Evolutionary conservation across 2,113 vertebrate species (phyloP), one percentile per base, ranked within the genome.

Genomic region (Machaerirhynchus nigripectus): DNA sequence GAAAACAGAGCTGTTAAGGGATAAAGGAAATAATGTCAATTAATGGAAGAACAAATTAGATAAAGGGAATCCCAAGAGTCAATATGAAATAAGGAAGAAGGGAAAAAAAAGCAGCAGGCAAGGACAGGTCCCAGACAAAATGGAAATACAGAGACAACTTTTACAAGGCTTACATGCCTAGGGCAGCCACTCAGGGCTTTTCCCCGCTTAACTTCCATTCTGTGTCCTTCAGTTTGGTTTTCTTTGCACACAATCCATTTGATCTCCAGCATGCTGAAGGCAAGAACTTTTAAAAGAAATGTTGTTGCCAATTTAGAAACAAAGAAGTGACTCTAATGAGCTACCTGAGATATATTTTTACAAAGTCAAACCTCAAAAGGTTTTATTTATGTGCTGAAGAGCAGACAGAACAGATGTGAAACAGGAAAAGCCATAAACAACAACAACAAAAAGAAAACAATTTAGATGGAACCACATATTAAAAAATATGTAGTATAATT

Each of bases 281-380:
- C 61, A 44, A 92, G 56, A 95, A 76, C 84, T 94, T 59, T 50
- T 42, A 49, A 78, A 86, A 92, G 78, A 96, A 65, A 50, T 60
- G 31, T 16, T 64, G 46, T 90, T 94, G 79, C 71, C 67, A 90
- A 73, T 69, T 88, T 60, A 44, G 52, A 86, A 82, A 92, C 90
- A 97, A 96, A 95, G 67, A 44, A 78, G 44, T 7, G 15, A 90
- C 35, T 93, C 64, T 94, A 97, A 97, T 10, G 15, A 97, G 88
- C 46, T 96, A 90, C 57, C 84, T 64, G 63, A 88, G 56, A 74
- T 61, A 44, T n/a, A 81, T 61, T 94, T 97, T 95, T 77, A 82
- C 75, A 97, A 96, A 97, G 79, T 79, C 80, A 96, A 82, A 95
- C 50, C 81, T 96, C 94, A 96, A 96, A 94, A 96, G 56, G 23